These are phyloP conservation scores for Hemibagrus guttatus DNA, from an alignment of 2,797 vertebrate species.

Conservation along the genomic window DNA sequence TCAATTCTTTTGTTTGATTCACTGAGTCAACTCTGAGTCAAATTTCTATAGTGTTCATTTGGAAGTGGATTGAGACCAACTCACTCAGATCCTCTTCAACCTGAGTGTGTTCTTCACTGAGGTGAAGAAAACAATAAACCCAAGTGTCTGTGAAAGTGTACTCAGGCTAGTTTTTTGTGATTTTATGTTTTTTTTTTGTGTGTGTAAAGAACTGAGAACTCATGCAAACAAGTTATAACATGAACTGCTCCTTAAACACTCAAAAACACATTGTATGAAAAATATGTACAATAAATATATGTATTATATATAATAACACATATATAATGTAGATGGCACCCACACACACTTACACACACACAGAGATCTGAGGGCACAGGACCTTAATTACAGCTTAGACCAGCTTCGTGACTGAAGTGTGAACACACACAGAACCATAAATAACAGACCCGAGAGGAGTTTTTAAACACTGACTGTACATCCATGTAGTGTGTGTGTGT, in stretches of 20 bases:
- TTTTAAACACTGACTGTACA: slow-evolving; percentile 23
- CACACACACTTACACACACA: neutral
- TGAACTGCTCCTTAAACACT: neutral
- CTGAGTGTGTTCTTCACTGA: neutral
- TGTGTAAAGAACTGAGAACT: neutral
- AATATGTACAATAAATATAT: neutral
- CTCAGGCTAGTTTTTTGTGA: neutral
- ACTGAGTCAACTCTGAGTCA: neutral
- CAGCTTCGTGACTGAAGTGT: slow-evolving; percentile 9
- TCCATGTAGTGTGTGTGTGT: neutral
- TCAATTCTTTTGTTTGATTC: neutral
- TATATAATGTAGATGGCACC: neutral
- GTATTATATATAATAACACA: slow-evolving; percentile 13
- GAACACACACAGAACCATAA: neutral
- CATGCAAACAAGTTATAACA: neutral
- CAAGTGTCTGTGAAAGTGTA: too few relatives aligned
- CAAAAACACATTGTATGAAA: neutral
- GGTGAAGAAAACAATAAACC: too few relatives aligned
- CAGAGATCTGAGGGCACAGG: neutral
- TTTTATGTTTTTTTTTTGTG: neutral
- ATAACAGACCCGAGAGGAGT: slow-evolving; percentile 14
- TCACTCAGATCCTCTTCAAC: neutral
- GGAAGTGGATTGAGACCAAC: neutral
- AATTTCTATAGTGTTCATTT: neutral
- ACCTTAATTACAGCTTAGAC: slow-evolving; percentile 26